A percentile compares a stretch with the other conserved stretches of the same genome.
phyloP scores from a whole-genome alignment of 35 echinoderm and acorn worm species.

The Chiridota heheva region DNA sequence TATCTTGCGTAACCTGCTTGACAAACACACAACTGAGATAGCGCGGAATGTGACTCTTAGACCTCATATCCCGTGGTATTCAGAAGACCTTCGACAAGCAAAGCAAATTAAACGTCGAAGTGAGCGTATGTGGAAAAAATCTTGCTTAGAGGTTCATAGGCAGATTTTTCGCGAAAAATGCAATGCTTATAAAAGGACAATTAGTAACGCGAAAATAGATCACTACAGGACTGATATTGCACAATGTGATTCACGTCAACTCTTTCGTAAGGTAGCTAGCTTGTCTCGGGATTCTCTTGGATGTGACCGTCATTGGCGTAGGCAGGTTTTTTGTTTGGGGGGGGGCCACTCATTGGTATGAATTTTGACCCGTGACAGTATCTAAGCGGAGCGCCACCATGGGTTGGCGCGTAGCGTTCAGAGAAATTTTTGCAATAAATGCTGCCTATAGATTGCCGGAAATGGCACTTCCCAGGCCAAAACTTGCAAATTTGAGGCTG shows the following conservation, averaged over 20 bases:
- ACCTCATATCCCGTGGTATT: constrained; percentile 54
- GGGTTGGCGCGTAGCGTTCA: too few relatives aligned
- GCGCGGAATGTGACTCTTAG: constrained; percentile 41
- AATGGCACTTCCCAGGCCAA: too few relatives aligned
- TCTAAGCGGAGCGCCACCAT: too few relatives aligned
- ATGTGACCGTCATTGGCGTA: too few relatives aligned
- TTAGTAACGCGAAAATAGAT: constrained; percentile 34
- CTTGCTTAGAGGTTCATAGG: constrained; percentile 54
- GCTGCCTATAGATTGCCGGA: too few relatives aligned
- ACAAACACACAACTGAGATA: constrained; percentile 40
- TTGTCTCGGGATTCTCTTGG: too few relatives aligned
- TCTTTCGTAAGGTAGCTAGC: too few relatives aligned
- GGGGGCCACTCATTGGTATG: too few relatives aligned
- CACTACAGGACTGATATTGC: constrained; percentile 44
- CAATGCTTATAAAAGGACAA: constrained; percentile 25
- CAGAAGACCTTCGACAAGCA: constrained; percentile 18
- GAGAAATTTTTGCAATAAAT: too few relatives aligned
- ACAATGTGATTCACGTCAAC: constrained; percentile 41
- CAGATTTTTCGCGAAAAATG: constrained; percentile 45
- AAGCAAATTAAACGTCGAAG: constrained; percentile 30
- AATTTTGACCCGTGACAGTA: too few relatives aligned
- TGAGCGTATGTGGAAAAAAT: constrained; percentile 51
- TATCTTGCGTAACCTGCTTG: constrained; percentile 22
- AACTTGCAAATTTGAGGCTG: too few relatives aligned
- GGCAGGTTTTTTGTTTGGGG: too few relatives aligned